Evolutionary conservation across 2,888 invertebrate species (phyloP).

Genomic region (Steinernema carpocapsae): DNA sequence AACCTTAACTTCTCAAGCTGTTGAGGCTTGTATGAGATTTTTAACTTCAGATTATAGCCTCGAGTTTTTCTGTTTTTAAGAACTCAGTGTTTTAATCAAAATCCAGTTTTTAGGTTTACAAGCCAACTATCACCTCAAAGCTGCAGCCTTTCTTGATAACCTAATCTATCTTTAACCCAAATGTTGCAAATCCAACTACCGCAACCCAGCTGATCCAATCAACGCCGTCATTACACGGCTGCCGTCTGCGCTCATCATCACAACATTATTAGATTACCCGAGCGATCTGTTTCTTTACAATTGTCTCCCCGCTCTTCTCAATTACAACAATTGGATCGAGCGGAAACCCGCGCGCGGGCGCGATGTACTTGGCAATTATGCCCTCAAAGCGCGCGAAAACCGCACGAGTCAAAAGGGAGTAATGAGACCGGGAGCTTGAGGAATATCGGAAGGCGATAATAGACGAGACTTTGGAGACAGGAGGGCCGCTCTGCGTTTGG

Average conservation of each 20-base stretch:
- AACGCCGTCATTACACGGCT: too few species aligned
- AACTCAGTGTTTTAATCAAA: too few species aligned
- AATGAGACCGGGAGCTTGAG: neutral
- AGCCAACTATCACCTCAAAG: too few species aligned
- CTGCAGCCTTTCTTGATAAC: too few species aligned
- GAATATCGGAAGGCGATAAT: neutral
- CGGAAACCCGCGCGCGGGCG: neutral
- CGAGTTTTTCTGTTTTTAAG: too few species aligned
- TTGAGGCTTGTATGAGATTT: too few species aligned
- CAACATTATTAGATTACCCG: neutral
- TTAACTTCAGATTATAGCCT: neutral
- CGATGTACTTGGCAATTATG: slow-evolving; percentile 26
- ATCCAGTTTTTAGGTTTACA: too few species aligned
- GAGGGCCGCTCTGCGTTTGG: neutral
- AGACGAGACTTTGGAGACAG: neutral
- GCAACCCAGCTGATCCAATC: too few species aligned
- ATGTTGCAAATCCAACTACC: too few species aligned
- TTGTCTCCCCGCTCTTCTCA: slow-evolving; percentile 1
- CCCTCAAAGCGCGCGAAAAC: neutral
- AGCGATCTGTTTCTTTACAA: slow-evolving; percentile 14
- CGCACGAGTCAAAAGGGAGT: slow-evolving; percentile 11
- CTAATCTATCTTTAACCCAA: too few species aligned
- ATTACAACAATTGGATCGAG: slow-evolving; percentile 25
- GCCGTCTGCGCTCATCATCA: slow-evolving; percentile 22
- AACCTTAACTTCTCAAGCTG: neutral